Conservation (phyloP, 2,888 invertebrate species). For the Lamellibrachia satsuma region DNA sequence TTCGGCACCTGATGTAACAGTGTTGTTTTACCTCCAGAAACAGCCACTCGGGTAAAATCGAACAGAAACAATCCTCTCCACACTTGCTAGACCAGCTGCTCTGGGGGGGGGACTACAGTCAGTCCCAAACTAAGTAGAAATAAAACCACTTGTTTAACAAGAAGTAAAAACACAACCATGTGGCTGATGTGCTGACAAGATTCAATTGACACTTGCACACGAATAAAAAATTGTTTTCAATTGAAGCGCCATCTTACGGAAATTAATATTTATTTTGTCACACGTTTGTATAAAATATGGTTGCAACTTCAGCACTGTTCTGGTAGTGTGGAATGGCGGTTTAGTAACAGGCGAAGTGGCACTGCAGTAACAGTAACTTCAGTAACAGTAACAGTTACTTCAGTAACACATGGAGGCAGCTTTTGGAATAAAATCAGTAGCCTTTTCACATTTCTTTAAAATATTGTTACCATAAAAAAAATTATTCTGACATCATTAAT, state of each 20-base stretch:
- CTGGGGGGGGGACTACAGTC: background rate
- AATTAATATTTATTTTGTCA: no score
- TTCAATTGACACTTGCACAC: background rate
- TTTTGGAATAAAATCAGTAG: no score
- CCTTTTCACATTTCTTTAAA: no score
- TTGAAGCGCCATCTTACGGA: no score
- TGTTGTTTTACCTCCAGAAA: background rate
- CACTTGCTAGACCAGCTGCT: slow-evolving; percentile 17
- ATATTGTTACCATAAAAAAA: background rate
- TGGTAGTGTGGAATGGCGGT: background rate
- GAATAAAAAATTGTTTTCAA: background rate
- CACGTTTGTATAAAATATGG: no score
- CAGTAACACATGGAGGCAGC: no score
- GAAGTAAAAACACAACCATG: background rate
- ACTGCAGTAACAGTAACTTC: background rate
- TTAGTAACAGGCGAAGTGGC: background rate
- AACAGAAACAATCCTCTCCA: background rate
- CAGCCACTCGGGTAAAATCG: background rate
- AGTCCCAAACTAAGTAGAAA: background rate
- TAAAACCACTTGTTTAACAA: background rate
- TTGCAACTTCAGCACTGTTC: no score
- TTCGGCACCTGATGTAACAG: background rate
- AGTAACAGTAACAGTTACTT: background rate
- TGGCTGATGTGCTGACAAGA: background rate
- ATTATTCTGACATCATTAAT: background rate